phyloP scores from a whole-genome alignment of 2,797 vertebrate genomes.

The Enteromius radiatus region DNA sequence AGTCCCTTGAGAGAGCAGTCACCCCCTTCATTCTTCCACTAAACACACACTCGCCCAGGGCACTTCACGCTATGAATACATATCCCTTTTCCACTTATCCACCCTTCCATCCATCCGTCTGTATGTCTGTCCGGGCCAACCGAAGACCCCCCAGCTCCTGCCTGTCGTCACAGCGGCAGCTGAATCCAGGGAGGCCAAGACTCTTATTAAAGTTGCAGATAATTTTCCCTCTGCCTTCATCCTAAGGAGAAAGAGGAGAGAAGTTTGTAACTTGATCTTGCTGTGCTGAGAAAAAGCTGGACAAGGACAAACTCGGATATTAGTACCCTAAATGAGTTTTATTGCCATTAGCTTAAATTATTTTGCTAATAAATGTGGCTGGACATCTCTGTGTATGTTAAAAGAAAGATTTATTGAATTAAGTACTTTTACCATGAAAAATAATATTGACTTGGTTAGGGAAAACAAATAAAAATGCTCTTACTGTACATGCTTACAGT shows the following conservation, averaged over 20 bases:
- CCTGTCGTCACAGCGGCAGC: conserved; percentile 94
- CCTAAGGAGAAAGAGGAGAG: conserved; percentile 78
- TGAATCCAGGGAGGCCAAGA: conserved; percentile 93
- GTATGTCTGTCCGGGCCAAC: conserved; percentile 72
- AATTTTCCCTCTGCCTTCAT: conserved; percentile 85
- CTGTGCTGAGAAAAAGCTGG: conserved; percentile 27
- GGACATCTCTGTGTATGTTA: not conserved
- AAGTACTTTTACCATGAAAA: not conserved
- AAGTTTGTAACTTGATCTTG: conserved; percentile 65
- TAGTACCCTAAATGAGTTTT: conserved; percentile 49
- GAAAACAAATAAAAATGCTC: not conserved
- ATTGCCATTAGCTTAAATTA: not conserved
- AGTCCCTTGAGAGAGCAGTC: conserved; percentile 78
- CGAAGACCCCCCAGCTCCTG: conserved; percentile 72
- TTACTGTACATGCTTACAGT: not conserved
- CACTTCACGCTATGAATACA: conserved; percentile 83
- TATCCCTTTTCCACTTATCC: conserved; percentile 74
- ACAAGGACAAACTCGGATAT: conserved; percentile 50
- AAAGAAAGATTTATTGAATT: not conserved
- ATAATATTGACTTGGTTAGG: not conserved
- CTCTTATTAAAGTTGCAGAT: conserved; percentile 99
- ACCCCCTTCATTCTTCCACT: conserved; percentile 63
- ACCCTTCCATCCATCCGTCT: conserved; percentile 74
- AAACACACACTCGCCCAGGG: conserved; percentile 80
- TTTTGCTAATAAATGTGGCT: not conserved